phyloP scores from a whole-genome alignment of 2,113 vertebrate species.

The Etheostoma spectabile region DNA sequence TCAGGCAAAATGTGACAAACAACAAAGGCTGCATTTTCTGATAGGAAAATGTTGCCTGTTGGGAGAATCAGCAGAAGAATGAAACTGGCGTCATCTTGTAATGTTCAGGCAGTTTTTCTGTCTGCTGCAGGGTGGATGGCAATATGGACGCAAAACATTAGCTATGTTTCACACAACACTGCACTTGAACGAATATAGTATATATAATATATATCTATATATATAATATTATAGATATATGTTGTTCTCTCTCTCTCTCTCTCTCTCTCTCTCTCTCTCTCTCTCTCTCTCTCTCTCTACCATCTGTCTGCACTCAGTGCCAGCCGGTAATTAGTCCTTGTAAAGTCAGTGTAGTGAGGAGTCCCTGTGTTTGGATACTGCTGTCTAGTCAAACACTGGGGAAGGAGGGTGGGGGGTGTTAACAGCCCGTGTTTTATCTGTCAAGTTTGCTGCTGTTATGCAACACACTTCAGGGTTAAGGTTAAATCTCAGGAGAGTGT shows the following conservation, averaged over 20 bases:
- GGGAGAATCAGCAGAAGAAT: conserved; percentile 27
- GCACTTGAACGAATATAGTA: background rate
- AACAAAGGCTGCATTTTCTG: background rate
- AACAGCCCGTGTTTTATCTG: conserved; percentile 75
- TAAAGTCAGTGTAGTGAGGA: conserved; percentile 75
- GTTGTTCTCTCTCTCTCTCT: conserved; percentile 40
- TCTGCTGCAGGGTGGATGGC: conserved; percentile 45
- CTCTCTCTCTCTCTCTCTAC: conserved; percentile 56
- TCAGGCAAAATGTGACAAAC: conserved; percentile 1
- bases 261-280: background rate
- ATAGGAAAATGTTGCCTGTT: background rate
- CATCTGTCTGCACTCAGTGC: conserved; percentile 76
- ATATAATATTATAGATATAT: too few relatives aligned
- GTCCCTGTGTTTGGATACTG: conserved; percentile 75
- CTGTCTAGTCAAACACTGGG: conserved; percentile 72
- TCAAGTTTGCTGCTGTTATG: conserved; percentile 73
- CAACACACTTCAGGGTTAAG: conserved; percentile 71
- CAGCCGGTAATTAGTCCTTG: conserved; percentile 82
- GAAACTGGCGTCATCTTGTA: conserved; percentile 58
- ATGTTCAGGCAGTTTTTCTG: conserved; percentile 62
- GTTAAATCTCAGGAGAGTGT: conserved; percentile 68
- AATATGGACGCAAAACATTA: conserved; percentile 78
- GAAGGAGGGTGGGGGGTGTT: conserved; percentile 34
- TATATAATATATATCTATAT: conserved; percentile 30
- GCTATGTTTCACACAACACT: conserved; percentile 53